Conservation (phyloP, 1,140 invertebrate genomes). For the Pygmarrhopalites habei region DNA sequence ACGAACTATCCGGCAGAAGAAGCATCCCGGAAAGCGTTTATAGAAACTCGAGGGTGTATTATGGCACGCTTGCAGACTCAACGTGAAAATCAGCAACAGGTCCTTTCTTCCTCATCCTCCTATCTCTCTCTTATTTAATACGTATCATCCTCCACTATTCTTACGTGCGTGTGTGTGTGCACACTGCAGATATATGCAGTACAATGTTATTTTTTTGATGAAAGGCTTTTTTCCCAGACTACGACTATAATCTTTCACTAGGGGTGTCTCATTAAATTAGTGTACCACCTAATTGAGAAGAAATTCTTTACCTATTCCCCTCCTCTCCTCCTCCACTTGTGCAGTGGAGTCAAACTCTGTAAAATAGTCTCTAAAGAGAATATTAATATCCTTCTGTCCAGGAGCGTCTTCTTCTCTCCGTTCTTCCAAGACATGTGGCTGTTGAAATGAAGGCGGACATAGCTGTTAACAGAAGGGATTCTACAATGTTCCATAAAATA, state of each 20-base stretch:
- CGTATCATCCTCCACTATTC: too few relatives aligned
- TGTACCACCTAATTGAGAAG: background rate
- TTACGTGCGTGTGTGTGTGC: too few relatives aligned
- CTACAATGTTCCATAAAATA: conserved; percentile 85
- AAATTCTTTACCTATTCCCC: too few relatives aligned
- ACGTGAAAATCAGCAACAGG: conserved; percentile 93
- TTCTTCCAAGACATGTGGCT: conserved; percentile 87
- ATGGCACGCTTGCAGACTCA: conserved; percentile 84
- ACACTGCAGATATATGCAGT: too few relatives aligned
- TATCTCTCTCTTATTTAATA: too few relatives aligned
- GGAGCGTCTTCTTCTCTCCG: conserved; percentile 85
- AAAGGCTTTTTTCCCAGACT: too few relatives aligned
- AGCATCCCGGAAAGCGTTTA: conserved; percentile 61
- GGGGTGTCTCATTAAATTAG: background rate
- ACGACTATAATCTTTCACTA: conserved; percentile 1
- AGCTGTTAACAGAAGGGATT: conserved; percentile 71
- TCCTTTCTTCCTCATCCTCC: too few relatives aligned
- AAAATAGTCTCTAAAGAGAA: too few relatives aligned
- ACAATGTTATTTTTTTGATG: too few relatives aligned
- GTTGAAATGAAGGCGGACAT: conserved; percentile 98
- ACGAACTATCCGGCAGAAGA: conserved; percentile 12
- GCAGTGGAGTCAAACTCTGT: too few relatives aligned
- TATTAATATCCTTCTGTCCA: too few relatives aligned
- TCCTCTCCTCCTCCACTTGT: too few relatives aligned
- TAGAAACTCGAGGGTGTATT: conserved; percentile 89